Conservation (phyloP, 2,888 invertebrate genomes). For the Biston stratarius region DNA sequence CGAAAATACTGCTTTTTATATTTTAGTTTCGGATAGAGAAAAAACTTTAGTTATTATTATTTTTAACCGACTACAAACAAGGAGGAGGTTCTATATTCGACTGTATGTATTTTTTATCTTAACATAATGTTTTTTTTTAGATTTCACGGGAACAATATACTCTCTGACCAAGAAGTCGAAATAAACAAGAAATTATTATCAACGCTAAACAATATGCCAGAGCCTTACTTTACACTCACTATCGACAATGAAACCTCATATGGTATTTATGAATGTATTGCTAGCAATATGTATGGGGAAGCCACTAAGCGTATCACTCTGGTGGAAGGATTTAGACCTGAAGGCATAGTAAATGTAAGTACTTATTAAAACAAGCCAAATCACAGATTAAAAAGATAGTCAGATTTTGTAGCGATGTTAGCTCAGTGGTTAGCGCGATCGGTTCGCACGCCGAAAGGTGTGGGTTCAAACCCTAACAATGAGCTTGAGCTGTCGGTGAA, state of each 20-base stretch:
- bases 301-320: slow-evolving; percentile 60
- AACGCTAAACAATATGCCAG: slow-evolving; percentile 43
- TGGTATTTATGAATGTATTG: slow-evolving; percentile 69
- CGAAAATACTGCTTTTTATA: too few relatives aligned
- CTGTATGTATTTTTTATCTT: too few relatives aligned
- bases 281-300: slow-evolving; percentile 62
- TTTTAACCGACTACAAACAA: too few relatives aligned
- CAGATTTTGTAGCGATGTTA: too few relatives aligned
- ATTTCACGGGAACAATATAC: slow-evolving; percentile 51
- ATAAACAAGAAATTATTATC: slow-evolving; percentile 54
- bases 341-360: slow-evolving; percentile 64
- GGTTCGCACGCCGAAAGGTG: too few relatives aligned
- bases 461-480: too few relatives aligned
- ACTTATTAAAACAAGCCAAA: background rate
- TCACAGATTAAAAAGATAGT: too few relatives aligned
- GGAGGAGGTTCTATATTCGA: too few relatives aligned
- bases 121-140: slow-evolving; percentile 38
- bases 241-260: slow-evolving; percentile 58
- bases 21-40: too few relatives aligned
- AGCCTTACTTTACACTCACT: slow-evolving; percentile 48
- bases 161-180: slow-evolving; percentile 48
- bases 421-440: too few relatives aligned
- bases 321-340: slow-evolving; percentile 64
- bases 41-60: too few relatives aligned
- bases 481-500: too few relatives aligned